phyloP scores from a whole-genome alignment of 2,888 invertebrate species.

The Acronicta aceris region DNA sequence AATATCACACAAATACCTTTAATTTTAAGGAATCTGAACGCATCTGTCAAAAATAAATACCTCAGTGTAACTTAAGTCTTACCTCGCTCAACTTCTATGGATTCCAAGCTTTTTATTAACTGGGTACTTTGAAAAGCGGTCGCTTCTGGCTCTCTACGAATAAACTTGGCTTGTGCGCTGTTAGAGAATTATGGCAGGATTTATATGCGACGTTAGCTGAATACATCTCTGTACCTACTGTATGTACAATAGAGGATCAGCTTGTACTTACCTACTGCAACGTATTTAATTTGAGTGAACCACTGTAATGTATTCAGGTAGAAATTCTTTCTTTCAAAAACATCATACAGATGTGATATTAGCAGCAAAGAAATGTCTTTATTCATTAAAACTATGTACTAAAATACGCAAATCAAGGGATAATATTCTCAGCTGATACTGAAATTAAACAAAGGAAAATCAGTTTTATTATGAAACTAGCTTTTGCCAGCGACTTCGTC shows the following conservation, averaged over 20 bases:
- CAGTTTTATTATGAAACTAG: too few relatives aligned
- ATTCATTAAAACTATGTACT: too few relatives aligned
- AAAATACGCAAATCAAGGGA: too few relatives aligned
- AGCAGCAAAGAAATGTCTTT: too few relatives aligned
- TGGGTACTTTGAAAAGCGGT: constrained; percentile 28
- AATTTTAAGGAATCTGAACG: not conserved
- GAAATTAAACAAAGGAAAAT: too few relatives aligned
- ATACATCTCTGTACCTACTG: constrained; percentile 6
- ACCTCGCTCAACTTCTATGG: constrained; percentile 16
- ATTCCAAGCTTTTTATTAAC: constrained; percentile 22
- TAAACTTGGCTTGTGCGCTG: constrained; percentile 28
- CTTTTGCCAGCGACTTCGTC: too few relatives aligned
- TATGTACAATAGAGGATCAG: not conserved
- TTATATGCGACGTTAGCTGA: constrained; percentile 26
- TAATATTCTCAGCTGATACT: too few relatives aligned
- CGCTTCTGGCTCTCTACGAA: constrained; percentile 34
- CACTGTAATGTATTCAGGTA: not conserved
- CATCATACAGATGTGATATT: too few relatives aligned
- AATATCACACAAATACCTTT: constrained; percentile 1
- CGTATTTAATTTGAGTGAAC: constrained; percentile 6
- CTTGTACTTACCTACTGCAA: constrained; percentile 9
- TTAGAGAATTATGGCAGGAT: constrained; percentile 36
- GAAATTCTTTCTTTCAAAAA: too few relatives aligned
- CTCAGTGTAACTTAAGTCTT: not conserved
- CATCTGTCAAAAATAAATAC: not conserved